These are phyloP conservation scores for Rhagonycha fulva DNA, from an alignment of 2,888 invertebrate species.

Conservation along the genomic window DNA sequence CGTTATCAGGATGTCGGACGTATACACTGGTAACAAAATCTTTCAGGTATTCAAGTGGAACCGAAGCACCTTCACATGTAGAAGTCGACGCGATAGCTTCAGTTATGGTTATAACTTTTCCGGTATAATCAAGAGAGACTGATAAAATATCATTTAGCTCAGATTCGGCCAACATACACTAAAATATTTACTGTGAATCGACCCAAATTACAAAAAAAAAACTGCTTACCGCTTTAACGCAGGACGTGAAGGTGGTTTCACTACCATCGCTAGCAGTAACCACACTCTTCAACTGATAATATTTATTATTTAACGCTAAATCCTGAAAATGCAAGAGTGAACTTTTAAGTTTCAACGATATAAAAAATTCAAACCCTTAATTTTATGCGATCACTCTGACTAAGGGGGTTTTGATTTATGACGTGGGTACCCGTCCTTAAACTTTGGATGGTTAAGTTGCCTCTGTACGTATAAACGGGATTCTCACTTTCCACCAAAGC, in stretches of 20 bases:
- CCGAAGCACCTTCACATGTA: slow-evolving; percentile 56
- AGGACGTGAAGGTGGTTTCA: slow-evolving; percentile 73
- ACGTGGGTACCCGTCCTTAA: slow-evolving; percentile 67
- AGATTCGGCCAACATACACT: slow-evolving; percentile 77
- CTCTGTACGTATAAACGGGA: slow-evolving; percentile 66
- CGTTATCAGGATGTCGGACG: slow-evolving; percentile 79
- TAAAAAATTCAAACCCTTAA: slow-evolving; percentile 57
- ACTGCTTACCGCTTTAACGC: slow-evolving; percentile 72
- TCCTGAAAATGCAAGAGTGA: slow-evolving; percentile 54
- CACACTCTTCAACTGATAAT: slow-evolving; percentile 74
- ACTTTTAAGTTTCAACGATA: not conserved
- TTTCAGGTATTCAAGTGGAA: slow-evolving; percentile 53
- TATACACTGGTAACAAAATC: slow-evolving; percentile 78
- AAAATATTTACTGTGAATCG: slow-evolving; percentile 32
- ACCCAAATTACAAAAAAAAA: slow-evolving; percentile 8
- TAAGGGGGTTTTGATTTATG: slow-evolving; percentile 65
- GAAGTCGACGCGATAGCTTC: slow-evolving; percentile 58
- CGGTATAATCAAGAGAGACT: slow-evolving; percentile 78
- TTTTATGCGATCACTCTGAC: slow-evolving; percentile 59
- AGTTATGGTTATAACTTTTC: slow-evolving; percentile 75
- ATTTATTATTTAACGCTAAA: slow-evolving; percentile 69
- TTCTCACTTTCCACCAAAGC: slow-evolving; percentile 60
- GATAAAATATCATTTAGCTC: slow-evolving; percentile 79
- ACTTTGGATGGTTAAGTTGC: slow-evolving; percentile 72
- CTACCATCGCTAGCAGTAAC: slow-evolving; percentile 70